These are phyloP conservation scores for Eira barbara DNA, from an alignment of 2,113 vertebrate species.

Conservation along the genomic window DNA sequence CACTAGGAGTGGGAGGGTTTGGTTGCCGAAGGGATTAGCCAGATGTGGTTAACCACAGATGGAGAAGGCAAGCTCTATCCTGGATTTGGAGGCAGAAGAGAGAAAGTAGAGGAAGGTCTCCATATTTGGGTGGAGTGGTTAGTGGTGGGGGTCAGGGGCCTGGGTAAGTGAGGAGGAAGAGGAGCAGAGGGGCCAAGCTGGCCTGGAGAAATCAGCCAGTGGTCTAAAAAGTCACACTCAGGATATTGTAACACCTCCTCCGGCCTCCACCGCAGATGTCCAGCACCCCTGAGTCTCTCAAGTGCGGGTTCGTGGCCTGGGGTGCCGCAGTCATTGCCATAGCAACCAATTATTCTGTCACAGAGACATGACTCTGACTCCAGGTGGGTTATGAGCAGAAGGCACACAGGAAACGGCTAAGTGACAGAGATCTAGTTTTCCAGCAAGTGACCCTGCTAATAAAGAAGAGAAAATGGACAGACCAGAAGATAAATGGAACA, in stretches of 20 bases:
- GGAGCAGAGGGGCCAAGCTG: fast-evolving
- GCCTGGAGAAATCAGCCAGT: background rate
- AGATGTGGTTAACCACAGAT: background rate
- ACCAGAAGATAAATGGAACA: background rate
- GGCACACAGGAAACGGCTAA: background rate
- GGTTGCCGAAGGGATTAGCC: no score
- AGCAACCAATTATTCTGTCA: conserved; percentile 43
- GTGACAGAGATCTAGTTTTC: conserved; percentile 19
- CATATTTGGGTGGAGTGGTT: background rate
- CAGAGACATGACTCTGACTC: conserved; percentile 7
- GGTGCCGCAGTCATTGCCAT: conserved; percentile 40
- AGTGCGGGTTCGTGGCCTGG: background rate
- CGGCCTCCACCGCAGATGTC: fast-evolving
- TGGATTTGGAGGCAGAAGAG: background rate
- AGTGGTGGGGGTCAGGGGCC: no score
- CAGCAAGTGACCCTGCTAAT: background rate
- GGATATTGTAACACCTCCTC: background rate
- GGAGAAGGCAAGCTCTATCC: background rate
- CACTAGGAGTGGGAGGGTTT: background rate
- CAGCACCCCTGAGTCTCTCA: background rate
- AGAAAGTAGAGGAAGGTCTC: background rate
- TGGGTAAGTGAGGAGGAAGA: background rate
- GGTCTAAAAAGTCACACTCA: background rate
- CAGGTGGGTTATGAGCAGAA: conserved; percentile 35
- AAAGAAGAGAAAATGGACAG: background rate